These are phyloP conservation scores for Exephanes ischioxanthus DNA, from an alignment of 2,888 invertebrate species.

Conservation along the genomic window DNA sequence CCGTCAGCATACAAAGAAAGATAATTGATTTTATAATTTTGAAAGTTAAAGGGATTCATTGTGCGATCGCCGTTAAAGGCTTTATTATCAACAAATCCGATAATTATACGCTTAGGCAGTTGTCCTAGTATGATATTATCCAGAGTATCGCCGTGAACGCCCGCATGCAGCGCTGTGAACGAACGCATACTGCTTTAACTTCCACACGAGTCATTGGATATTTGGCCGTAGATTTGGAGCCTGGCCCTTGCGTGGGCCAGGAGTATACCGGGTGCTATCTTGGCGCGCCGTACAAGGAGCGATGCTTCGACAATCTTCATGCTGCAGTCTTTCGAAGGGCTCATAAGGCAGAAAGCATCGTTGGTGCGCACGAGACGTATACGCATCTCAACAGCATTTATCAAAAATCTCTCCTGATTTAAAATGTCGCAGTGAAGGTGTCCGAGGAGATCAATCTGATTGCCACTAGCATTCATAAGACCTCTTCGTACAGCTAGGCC, in stretches of 20 bases:
- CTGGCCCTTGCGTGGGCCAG: too few relatives aligned
- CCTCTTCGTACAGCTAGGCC: not conserved
- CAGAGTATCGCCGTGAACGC: slow-evolving; percentile 71
- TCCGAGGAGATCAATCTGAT: too few relatives aligned
- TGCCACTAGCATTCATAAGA: not conserved
- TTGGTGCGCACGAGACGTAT: slow-evolving; percentile 12
- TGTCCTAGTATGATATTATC: slow-evolving; percentile 77
- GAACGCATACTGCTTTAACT: slow-evolving; percentile 43
- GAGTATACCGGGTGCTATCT: too few relatives aligned
- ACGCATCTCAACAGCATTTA: slow-evolving; percentile 66
- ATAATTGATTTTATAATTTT: not conserved
- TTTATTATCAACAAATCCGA: slow-evolving; percentile 72
- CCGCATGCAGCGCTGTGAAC: not conserved
- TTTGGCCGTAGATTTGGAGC: too few relatives aligned
- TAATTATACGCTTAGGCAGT: slow-evolving; percentile 75
- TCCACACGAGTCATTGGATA: too few relatives aligned
- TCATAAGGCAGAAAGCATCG: slow-evolving; percentile 61
- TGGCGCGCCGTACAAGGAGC: slow-evolving; percentile 64
- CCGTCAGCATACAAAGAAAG: slow-evolving; percentile 63
- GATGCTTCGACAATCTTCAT: slow-evolving; percentile 60
- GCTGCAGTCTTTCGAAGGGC: slow-evolving; percentile 60
- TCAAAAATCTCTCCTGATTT: slow-evolving; percentile 53
- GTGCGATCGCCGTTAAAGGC: not conserved
- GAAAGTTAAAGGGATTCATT: slow-evolving; percentile 59
- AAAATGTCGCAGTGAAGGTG: too few relatives aligned